Evolutionary conservation across 1,140 invertebrate species (phyloP).

Genomic region (Neodiprion virginianus): DNA sequence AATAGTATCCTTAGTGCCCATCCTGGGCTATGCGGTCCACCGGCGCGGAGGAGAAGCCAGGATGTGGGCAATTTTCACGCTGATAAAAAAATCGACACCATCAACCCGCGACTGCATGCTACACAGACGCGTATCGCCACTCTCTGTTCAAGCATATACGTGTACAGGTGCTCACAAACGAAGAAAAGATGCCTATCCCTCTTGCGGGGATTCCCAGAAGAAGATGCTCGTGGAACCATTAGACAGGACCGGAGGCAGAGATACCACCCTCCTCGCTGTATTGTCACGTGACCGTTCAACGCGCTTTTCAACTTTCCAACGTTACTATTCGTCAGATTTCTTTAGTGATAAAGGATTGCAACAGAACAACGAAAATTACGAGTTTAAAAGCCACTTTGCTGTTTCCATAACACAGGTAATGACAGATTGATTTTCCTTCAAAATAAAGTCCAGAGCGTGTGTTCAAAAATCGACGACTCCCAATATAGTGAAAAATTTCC

Average conservation of each 20-base stretch:
- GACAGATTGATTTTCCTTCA: too few relatives aligned
- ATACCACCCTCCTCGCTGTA: not conserved
- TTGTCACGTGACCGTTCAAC: too few relatives aligned
- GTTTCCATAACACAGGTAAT: too few relatives aligned
- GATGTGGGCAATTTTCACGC: slow-evolving; percentile 42
- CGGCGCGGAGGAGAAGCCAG: slow-evolving; percentile 23
- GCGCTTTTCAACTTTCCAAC: too few relatives aligned
- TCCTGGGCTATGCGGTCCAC: not conserved
- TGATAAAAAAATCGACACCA: slow-evolving; percentile 20
- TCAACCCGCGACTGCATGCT: not conserved
- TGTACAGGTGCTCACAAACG: not conserved
- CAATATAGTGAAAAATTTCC: too few relatives aligned
- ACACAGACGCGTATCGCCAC: not conserved
- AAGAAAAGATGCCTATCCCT: not conserved
- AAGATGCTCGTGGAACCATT: not conserved
- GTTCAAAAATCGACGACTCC: too few relatives aligned
- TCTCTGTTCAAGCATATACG: not conserved
- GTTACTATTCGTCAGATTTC: too few relatives aligned
- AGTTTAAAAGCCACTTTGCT: too few relatives aligned
- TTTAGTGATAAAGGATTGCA: too few relatives aligned
- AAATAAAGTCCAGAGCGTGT: too few relatives aligned
- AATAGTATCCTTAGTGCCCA: not conserved
- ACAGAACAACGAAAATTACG: too few relatives aligned
- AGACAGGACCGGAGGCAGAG: not conserved
- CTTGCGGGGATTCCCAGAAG: not conserved